Evolutionary conservation across 2,797 vertebrate genomes (phyloP).

Genomic region (Bufotes viridis): DNA sequence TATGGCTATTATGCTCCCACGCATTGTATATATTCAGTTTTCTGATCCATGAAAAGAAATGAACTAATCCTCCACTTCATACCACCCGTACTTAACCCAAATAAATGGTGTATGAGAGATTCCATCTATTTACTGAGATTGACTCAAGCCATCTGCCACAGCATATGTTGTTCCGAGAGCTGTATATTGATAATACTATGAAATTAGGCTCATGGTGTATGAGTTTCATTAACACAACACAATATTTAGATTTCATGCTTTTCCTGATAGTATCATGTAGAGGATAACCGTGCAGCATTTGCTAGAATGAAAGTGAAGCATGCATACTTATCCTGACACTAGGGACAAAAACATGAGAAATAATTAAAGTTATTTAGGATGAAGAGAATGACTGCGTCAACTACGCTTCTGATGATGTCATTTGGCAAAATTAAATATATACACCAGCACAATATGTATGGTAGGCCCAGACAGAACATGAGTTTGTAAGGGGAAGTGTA

Average conservation of each 20-base stretch:
- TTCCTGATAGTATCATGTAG: conserved; percentile 22
- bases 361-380: neutral
- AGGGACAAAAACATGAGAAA: neutral
- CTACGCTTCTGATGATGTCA: neutral
- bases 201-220: conserved; percentile 40
- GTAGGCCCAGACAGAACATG: no score
- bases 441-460: no score
- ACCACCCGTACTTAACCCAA: conserved; percentile 1
- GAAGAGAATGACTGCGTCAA: neutral
- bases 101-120: conserved; percentile 63
- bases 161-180: conserved; percentile 66
- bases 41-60: conserved; percentile 51
- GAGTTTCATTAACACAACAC: conserved; percentile 60
- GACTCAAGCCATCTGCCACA: conserved; percentile 69
- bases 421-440: no score
- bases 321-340: neutral
- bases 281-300: neutral
- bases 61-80: neutral
- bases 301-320: neutral
- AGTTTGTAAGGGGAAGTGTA: no score
- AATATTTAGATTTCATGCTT: conserved; percentile 52
- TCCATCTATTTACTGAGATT: conserved; percentile 62
- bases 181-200: conserved; percentile 63
- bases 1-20: neutral
- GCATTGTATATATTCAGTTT: conserved; percentile 34